These are phyloP conservation scores for Hyla sarda DNA, from an alignment of 2,113 vertebrate species.

Conservation along the genomic window DNA sequence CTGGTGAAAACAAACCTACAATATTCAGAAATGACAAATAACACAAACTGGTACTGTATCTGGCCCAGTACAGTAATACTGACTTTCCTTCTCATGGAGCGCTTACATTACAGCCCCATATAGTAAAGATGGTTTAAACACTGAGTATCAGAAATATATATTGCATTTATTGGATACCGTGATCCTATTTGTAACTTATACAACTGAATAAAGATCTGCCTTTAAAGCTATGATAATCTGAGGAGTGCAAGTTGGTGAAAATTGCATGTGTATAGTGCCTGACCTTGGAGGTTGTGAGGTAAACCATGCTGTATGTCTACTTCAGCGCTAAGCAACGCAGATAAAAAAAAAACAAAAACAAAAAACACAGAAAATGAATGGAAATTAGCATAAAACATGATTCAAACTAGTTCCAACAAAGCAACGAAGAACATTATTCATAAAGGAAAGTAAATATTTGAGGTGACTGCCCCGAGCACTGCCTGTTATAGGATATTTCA, in stretches of 20 bases:
- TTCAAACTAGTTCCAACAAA: conserved; percentile 76
- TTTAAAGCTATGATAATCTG: conserved; percentile 71
- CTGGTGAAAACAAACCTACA: conserved; percentile 66
- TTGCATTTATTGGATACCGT: conserved; percentile 70
- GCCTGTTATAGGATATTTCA: no score
- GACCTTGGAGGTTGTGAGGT: conserved; percentile 64
- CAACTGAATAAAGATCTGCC: conserved; percentile 68
- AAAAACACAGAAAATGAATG: conserved; percentile 65
- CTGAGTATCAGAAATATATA: conserved; percentile 68
- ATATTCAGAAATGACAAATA: conserved; percentile 66
- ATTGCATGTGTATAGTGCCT: conserved; percentile 61
- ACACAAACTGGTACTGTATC: conserved; percentile 32
- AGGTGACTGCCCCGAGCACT: background rate
- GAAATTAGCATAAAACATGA: conserved; percentile 66
- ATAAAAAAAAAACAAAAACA: conserved; percentile 64
- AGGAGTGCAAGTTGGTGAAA: conserved; percentile 71
- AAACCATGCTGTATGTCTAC: conserved; percentile 68
- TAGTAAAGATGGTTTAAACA: conserved; percentile 59
- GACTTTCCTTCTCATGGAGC: background rate
- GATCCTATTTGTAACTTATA: conserved; percentile 70
- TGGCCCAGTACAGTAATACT: conserved; percentile 61
- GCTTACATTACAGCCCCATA: background rate
- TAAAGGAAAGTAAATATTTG: background rate
- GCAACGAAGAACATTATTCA: conserved; percentile 56
- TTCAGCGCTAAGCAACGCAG: conserved; percentile 66